phyloP scores from a whole-genome alignment of 2,113 vertebrate genomes.

The Candoia aspera region DNA sequence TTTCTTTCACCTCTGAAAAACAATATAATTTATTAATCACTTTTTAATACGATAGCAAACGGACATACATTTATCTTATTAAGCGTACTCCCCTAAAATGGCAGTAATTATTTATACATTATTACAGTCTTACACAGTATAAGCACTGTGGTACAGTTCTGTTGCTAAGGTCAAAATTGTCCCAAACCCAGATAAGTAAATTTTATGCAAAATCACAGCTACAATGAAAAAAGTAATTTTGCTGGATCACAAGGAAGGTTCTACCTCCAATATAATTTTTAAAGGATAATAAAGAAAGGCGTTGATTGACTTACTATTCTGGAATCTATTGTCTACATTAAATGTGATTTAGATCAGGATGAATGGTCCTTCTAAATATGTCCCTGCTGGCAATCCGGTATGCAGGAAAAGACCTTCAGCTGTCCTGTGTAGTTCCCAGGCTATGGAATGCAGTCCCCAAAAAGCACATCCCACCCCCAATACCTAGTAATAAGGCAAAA shows the following conservation, averaged over 20 bases:
- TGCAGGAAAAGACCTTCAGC: too few species aligned
- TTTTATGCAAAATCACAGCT: not conserved
- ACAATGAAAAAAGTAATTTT: not conserved
- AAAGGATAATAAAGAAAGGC: not conserved
- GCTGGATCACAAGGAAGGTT: not conserved
- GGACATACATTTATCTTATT: not conserved
- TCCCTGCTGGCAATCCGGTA: too few species aligned
- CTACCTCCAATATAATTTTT: not conserved
- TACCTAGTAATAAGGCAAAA: not conserved
- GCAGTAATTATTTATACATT: not conserved
- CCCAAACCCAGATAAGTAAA: not conserved
- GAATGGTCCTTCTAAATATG: too few species aligned
- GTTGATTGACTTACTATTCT: not conserved
- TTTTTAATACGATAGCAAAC: conserved; percentile 4
- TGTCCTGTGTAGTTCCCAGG: too few species aligned
- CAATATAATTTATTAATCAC: conserved; percentile 48
- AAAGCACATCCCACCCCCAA: too few species aligned
- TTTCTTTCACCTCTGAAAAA: conserved; percentile 93
- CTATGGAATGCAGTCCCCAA: too few species aligned
- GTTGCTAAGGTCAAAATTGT: not conserved
- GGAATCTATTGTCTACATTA: not conserved
- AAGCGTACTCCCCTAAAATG: not conserved
- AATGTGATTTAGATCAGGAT: too few species aligned
- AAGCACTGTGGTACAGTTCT: not conserved
- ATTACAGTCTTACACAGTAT: not conserved